These are phyloP conservation scores for Hyphantria cunea DNA, from an alignment of 1,140 invertebrate species.

Conservation along the genomic window DNA sequence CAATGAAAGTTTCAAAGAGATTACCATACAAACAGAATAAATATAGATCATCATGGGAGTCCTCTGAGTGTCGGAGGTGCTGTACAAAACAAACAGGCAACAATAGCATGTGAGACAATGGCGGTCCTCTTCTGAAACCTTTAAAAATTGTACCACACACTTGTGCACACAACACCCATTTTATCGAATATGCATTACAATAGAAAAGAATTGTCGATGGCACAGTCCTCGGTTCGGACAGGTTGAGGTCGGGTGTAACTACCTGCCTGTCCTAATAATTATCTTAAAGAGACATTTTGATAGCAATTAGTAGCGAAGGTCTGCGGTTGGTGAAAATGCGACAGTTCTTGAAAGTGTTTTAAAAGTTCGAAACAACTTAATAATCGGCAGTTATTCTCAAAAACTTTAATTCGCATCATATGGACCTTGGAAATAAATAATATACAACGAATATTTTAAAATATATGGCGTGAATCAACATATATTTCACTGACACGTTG, in stretches of 20 bases:
- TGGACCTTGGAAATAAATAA: no score
- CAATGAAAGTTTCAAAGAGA: not conserved
- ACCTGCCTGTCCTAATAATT: not conserved
- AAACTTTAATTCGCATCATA: no score
- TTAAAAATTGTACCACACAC: constrained; percentile 66
- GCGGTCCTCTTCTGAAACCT: constrained; percentile 46
- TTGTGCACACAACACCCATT: constrained; percentile 68
- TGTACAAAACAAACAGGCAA: constrained; percentile 38
- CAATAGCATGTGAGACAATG: constrained; percentile 46
- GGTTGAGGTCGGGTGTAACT: constrained; percentile 46
- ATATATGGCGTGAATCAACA: no score
- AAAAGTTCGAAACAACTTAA: no score
- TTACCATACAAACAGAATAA: constrained; percentile 17
- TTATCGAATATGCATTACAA: constrained; percentile 80
- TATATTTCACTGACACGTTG: no score
- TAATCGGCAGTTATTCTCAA: no score
- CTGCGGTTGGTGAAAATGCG: no score
- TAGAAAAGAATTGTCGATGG: constrained; percentile 62
- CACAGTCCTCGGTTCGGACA: constrained; percentile 62
- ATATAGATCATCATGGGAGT: constrained; percentile 14
- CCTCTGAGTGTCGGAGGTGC: constrained; percentile 1
- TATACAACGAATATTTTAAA: no score
- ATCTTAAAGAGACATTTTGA: no score
- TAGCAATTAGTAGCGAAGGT: no score
- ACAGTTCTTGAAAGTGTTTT: no score